A percentile compares a stretch with the other conserved stretches of the same genome.
Conservation (phyloP, 2,797 vertebrate genomes). For the Danio albolineatus region DNA sequence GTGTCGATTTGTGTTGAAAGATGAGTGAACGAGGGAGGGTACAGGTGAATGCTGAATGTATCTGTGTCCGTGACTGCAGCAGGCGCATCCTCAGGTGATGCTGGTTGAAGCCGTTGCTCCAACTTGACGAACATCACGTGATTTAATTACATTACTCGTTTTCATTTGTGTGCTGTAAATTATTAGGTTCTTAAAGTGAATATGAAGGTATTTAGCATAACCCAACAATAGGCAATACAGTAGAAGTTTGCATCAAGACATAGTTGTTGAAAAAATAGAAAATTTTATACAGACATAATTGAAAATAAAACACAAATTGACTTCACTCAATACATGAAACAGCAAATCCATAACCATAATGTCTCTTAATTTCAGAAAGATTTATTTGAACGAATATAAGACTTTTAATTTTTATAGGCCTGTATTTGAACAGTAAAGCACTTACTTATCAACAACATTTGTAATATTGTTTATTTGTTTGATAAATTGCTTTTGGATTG, state of each 20-base stretch:
- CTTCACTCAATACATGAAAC: no score
- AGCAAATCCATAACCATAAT: no score
- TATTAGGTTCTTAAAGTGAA: neutral
- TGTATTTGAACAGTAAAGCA: no score
- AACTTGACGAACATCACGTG: neutral
- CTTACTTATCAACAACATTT: no score
- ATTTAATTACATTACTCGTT: neutral
- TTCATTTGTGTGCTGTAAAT: neutral
- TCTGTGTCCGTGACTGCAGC: constrained; percentile 15
- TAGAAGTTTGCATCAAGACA: neutral
- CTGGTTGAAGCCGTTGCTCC: neutral
- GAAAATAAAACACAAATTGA: no score
- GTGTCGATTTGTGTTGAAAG: constrained; percentile 24
- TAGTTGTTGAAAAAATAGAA: no score
- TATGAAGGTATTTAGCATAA: no score
- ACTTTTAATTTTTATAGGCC: no score
- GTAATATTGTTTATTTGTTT: neutral
- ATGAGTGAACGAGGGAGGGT: neutral
- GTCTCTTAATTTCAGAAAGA: no score
- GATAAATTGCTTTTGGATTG: neutral
- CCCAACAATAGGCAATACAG: no score
- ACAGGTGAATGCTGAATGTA: neutral
- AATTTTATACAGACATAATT: no score
- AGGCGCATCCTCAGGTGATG: constrained; percentile 37
- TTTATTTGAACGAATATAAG: no score